phyloP scores from a whole-genome alignment of 2,888 invertebrate genomes.

The Macaria notata region DNA sequence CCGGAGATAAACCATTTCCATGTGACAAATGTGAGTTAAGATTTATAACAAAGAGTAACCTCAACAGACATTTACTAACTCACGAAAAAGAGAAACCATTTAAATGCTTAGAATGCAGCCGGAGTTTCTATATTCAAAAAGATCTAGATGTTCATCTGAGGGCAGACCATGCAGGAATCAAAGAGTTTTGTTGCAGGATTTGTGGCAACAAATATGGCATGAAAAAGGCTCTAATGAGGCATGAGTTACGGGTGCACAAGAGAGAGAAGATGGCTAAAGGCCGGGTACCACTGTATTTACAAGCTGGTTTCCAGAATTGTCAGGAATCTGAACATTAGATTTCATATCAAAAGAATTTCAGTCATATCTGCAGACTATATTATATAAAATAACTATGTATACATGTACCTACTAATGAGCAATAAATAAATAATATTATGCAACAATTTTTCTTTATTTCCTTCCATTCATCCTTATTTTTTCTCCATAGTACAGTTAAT shows the following conservation, averaged over 20 bases:
- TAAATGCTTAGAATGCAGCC: conserved; percentile 55
- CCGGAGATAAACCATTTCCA: conserved; percentile 57
- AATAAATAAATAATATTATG: no score
- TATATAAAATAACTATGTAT: no score
- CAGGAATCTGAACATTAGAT: background rate
- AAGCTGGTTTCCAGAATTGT: conserved; percentile 45
- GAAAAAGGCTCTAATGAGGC: conserved; percentile 59
- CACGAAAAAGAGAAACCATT: conserved; percentile 55
- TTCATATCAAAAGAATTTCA: no score
- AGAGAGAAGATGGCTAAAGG: conserved; percentile 62
- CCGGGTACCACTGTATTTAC: conserved; percentile 62
- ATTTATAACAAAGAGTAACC: conserved; percentile 59
- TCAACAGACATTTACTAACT: conserved; percentile 59
- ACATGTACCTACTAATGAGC: no score
- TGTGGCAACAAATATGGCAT: conserved; percentile 63
- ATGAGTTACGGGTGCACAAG: conserved; percentile 60
- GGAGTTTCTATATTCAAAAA: conserved; percentile 54
- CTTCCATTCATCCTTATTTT: no score
- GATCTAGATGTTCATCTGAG: conserved; percentile 58
- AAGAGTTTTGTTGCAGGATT: conserved; percentile 51
- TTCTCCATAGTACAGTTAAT: no score
- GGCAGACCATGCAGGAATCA: conserved; percentile 57
- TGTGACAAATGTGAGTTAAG: conserved; percentile 55
- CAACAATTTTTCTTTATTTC: no score
- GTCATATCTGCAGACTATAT: no score